Evolutionary conservation across 2,113 vertebrate species (phyloP).

Genomic region (Eonycteris spelaea): DNA sequence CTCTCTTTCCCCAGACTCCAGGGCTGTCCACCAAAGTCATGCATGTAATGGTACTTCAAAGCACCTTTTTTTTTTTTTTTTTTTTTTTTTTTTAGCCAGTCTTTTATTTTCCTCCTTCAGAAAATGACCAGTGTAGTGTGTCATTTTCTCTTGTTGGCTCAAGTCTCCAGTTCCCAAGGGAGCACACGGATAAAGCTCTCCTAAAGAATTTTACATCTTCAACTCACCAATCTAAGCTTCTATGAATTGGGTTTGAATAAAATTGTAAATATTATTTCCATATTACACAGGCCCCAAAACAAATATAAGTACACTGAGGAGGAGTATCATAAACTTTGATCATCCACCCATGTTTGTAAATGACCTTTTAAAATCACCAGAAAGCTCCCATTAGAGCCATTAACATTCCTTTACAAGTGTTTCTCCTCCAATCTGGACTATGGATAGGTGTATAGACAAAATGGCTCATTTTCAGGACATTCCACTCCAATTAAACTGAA

Average conservation of each 20-base stretch:
- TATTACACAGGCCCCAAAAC: background rate
- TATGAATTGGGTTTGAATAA: background rate
- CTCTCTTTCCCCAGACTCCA: slow-evolving; percentile 21
- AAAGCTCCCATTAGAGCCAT: background rate
- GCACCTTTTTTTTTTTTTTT: background rate
- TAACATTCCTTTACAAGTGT: background rate
- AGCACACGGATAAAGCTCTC: background rate
- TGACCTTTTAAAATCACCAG: background rate
- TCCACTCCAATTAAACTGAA: background rate
- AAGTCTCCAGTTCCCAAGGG: background rate
- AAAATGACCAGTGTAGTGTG: slow-evolving; percentile 31
- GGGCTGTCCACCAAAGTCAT: slow-evolving; percentile 48
- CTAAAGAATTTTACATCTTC: background rate
- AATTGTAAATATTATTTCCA: background rate
- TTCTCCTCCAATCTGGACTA: background rate
- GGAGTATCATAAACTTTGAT: background rate
- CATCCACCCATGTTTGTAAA: background rate
- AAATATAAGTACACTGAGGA: background rate
- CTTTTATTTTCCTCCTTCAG: slow-evolving; percentile 61
- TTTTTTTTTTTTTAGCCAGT: background rate
- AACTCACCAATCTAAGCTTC: background rate
- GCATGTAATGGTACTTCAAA: slow-evolving; percentile 69
- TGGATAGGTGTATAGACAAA: background rate
- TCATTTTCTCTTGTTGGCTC: slow-evolving; percentile 49
- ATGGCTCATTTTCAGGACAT: background rate